Evolutionary conservation across 2,888 invertebrate species (phyloP), one percentile per base, ranked within the genome.

Genomic region (Halictus ligatus): DNA sequence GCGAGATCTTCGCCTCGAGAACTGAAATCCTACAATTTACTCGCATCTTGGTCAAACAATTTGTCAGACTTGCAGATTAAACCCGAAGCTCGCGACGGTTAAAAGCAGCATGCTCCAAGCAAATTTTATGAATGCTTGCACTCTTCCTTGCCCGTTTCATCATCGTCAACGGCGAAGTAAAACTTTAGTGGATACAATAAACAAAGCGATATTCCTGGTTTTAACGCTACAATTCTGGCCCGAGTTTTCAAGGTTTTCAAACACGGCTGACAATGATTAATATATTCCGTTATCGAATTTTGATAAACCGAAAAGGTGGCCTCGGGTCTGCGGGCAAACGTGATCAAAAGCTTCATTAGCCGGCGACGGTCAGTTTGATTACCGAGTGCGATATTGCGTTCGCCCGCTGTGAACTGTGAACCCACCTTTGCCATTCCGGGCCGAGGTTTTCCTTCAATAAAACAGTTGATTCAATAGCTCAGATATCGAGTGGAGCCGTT

Each of bases 261-360:
- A 21, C 40, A 40, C 21, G 3, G 21, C 1, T 35, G 21, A 21
- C 69, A 18, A 10, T 40, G n/a, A n/a, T n/a, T 71, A 35, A 35
- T 35, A 29, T 3, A 54, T 12, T 15, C 25, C 40, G 69, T 78
- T 54, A 46, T n/a, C 46, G n/a, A 29, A 78, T 81, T 78, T 77
- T 54, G 74, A 43, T n/a, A n/a, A 13, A 71, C 75, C 13, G 71
- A 8, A 71, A 50, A 60, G n/a, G 2, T 12, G 10, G 25, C 25
- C 35, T 29, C 58, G 46, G 69, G 60, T 74, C 80, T 71, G 76
- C 73, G 69, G 78, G 71, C 67, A 58, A 58, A 58, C 78, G 87
- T 77, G 83, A 86, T 88, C 89, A 81, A 89, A 88, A 89, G 87
- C 80, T 77, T 82, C 87, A 83, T 88, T 88, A 89, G 86, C 80